Conservation (phyloP, 2,113 vertebrate genomes). For the Mus pahari region DNA sequence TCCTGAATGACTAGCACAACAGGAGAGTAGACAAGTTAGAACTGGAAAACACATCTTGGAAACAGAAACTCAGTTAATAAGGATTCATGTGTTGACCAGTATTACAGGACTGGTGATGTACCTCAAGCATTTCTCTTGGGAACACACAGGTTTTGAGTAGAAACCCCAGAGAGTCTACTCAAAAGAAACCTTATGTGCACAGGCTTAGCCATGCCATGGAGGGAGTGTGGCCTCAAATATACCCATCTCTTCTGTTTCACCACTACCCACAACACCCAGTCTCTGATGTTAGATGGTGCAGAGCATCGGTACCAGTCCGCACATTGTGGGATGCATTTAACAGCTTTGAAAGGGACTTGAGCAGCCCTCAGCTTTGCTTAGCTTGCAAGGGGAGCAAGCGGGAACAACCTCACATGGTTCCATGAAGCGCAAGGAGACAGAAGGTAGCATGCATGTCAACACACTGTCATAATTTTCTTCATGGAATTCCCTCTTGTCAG, state of each 20-base stretch:
- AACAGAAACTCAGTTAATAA: neutral
- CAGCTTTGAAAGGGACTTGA: neutral
- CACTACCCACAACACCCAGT: neutral
- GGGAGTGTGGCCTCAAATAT: neutral
- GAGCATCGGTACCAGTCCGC: neutral
- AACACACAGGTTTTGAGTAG: neutral
- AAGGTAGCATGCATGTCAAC: neutral
- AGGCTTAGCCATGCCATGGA: neutral
- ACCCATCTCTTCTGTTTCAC: neutral
- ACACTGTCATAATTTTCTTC: neutral
- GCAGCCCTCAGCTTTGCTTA: neutral
- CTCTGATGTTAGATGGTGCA: neutral
- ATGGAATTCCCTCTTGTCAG: neutral
- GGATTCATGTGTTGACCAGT: neutral
- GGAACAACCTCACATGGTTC: neutral
- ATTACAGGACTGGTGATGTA: neutral
- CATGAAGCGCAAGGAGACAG: neutral
- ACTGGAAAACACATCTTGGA: neutral
- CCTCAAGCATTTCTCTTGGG: neutral
- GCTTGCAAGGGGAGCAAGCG: neutral
- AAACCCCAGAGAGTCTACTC: neutral
- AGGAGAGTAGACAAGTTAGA: neutral
- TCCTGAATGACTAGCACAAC: neutral
- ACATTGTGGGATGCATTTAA: neutral
- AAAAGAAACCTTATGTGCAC: neutral